Evolutionary conservation across 1,140 invertebrate genomes (phyloP).

Genomic region (Lucilia cuprina): DNA sequence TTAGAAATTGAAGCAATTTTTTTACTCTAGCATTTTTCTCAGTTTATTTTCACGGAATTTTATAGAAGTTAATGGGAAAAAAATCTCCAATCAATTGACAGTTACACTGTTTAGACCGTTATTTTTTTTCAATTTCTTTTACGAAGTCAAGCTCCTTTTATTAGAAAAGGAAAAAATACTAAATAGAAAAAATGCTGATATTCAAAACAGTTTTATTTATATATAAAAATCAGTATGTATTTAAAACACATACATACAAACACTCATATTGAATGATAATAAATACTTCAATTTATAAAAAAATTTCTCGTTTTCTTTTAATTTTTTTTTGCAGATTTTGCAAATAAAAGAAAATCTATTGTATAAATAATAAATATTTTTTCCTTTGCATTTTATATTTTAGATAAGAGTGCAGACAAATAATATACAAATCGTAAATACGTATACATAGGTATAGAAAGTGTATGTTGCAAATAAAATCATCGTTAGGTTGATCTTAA

Average conservation of each 20-base stretch:
- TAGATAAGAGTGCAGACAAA: neutral
- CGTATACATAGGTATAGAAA: neutral
- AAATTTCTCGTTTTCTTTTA: neutral
- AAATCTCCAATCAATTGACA: neutral
- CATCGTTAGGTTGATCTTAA: neutral
- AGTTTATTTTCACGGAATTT: neutral
- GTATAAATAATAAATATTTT: conserved; percentile 7
- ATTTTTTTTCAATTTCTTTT: neutral
- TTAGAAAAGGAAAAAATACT: neutral
- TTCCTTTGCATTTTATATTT: neutral
- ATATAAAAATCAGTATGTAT: neutral
- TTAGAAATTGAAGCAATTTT: neutral
- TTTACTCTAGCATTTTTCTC: neutral
- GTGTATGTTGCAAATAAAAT: neutral
- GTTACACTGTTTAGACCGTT: conserved; percentile 7
- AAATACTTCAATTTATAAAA: neutral
- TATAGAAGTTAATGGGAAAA: neutral
- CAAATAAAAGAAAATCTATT: conserved; percentile 8
- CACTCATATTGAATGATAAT: neutral
- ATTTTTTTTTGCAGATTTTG: neutral
- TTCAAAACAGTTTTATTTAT: neutral
- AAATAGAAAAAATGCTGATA: neutral
- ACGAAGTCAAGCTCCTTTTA: neutral
- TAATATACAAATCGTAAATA: too few species aligned
- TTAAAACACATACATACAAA: neutral